These are phyloP conservation scores for Pholis gunnellus DNA, from an alignment of 2,113 vertebrate species.

Conservation along the genomic window DNA sequence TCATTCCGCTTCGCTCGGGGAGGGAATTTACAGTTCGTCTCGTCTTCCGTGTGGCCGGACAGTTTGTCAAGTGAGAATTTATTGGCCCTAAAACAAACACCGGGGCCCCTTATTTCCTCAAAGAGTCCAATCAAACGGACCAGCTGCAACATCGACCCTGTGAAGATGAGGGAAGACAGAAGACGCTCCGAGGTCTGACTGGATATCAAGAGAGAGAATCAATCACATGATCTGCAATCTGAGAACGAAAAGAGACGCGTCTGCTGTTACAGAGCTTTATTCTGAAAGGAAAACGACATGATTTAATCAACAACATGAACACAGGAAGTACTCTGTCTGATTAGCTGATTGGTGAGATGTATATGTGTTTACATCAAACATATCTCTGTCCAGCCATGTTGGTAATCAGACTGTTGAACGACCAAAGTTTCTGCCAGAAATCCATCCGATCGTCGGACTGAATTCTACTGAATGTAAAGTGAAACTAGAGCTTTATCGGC, in stretches of 20 bases:
- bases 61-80: constrained; percentile 40
- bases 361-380: background rate
- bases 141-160: background rate
- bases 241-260: background rate
- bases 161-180: background rate
- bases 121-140: constrained; percentile 24
- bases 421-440: no score
- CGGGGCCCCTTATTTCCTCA: constrained; percentile 25
- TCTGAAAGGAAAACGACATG: background rate
- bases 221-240: background rate
- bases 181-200: background rate
- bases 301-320: background rate
- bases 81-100: constrained; percentile 48
- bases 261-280: background rate
- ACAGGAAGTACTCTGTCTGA: background rate
- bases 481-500: no score
- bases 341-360: background rate
- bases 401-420: background rate
- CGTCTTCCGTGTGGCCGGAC: constrained; percentile 6
- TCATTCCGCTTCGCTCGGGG: background rate
- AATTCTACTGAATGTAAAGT: background rate
- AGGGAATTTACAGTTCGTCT: constrained; percentile 15
- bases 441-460: no score
- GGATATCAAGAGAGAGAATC: background rate
- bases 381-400: background rate